phyloP scores from a whole-genome alignment of 2,888 invertebrate genomes.

The Acrobasis repandana region DNA sequence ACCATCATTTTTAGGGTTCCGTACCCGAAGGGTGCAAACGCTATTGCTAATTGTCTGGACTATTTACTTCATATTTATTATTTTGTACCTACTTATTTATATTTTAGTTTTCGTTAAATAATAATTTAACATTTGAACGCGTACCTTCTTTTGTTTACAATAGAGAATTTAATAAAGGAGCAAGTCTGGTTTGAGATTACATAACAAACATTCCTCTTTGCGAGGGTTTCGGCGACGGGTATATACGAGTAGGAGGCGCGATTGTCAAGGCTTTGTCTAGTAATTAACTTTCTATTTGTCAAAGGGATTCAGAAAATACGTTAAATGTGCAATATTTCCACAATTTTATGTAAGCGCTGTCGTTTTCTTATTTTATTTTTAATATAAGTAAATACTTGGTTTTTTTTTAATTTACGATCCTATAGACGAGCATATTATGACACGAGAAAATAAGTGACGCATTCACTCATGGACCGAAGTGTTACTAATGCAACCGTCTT shows the following conservation, averaged over 20 bases:
- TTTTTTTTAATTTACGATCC: no score
- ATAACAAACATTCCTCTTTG: conserved; percentile 4
- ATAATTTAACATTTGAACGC: no score
- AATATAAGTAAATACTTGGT: no score
- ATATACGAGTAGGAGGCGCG: neutral
- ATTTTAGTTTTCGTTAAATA: no score
- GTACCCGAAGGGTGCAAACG: no score
- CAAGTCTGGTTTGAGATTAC: neutral
- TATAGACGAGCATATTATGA: no score
- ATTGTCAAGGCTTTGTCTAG: conserved; percentile 4
- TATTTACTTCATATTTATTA: neutral
- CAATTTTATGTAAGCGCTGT: neutral
- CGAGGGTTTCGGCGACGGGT: neutral
- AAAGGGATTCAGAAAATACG: neutral
- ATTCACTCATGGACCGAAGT: no score
- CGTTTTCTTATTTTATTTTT: neutral
- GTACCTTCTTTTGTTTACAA: no score
- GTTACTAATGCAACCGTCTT: no score
- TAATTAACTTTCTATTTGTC: conserved; percentile 9
- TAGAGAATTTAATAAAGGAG: conserved; percentile 1
- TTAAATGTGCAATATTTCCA: neutral
- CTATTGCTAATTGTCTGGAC: neutral
- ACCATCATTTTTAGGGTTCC: no score
- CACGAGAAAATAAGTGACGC: no score
- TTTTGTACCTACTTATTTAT: no score